Conservation (phyloP, 1,140 invertebrate species). For the Steinernema khuongi region DNA sequence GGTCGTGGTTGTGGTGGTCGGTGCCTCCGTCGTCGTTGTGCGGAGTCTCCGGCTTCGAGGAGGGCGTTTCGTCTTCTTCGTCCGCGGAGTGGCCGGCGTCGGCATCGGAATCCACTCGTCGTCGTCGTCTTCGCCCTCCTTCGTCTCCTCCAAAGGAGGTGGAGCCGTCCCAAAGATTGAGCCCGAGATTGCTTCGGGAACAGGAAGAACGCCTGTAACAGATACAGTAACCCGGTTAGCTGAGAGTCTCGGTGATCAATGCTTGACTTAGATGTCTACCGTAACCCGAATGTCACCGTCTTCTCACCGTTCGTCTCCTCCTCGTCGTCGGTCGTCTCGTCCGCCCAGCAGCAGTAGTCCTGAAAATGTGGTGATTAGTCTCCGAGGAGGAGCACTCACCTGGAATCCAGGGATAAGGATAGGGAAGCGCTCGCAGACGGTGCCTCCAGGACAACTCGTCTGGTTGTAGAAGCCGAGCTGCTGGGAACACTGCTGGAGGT, state of each 20-base stretch:
- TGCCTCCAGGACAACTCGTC: constrained; percentile 39
- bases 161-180: constrained; percentile 16
- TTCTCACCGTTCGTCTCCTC: background rate
- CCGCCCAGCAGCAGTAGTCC: constrained; percentile 41
- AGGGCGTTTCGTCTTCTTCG: constrained; percentile 22
- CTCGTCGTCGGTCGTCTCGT: constrained; percentile 30
- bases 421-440: constrained; percentile 42
- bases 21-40: constrained; percentile 31
- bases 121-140: constrained; percentile 13
- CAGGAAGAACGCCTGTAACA: constrained; percentile 1
- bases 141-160: constrained; percentile 17
- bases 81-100: constrained; percentile 22
- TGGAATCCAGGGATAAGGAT: constrained; percentile 42
- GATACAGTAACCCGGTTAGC: background rate
- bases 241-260: background rate
- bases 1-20: constrained; percentile 25
- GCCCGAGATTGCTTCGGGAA: constrained; percentile 9
- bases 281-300: no score
- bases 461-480: constrained; percentile 40
- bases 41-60: constrained; percentile 20
- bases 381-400: constrained; percentile 17
- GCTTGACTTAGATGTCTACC: no score
- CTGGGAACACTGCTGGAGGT: constrained; percentile 39
- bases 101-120: constrained; percentile 8
- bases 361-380: constrained; percentile 6